Conservation (phyloP, 2,113 vertebrate species). For the Pollachius pollachius region DNA sequence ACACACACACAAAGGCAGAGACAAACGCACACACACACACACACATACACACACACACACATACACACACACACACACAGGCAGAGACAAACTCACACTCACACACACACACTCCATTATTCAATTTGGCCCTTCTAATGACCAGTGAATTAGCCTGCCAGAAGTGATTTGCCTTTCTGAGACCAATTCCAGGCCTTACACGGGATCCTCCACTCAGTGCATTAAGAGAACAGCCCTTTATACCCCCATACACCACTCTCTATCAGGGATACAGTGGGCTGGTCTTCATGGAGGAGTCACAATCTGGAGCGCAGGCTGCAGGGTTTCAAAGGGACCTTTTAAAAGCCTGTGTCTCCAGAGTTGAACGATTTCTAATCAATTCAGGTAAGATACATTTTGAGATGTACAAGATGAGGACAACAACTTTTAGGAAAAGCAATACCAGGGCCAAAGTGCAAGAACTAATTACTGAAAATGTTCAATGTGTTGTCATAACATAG, state of each 20-base stretch:
- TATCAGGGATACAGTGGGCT: slow-evolving; percentile 18
- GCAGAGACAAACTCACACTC: slow-evolving; percentile 17
- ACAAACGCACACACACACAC: slow-evolving; percentile 11
- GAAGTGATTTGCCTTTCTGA: slow-evolving; percentile 64
- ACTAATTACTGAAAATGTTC: background rate
- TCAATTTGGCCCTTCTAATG: slow-evolving; percentile 76
- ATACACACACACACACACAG: slow-evolving; percentile 26
- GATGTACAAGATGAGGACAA: too few species aligned
- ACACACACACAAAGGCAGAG: background rate
- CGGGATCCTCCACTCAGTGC: slow-evolving; percentile 46
- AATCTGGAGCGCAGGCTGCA: background rate
- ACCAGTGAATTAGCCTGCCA: slow-evolving; percentile 76
- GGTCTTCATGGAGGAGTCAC: background rate
- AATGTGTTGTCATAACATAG: too few species aligned
- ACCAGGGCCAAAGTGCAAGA: background rate
- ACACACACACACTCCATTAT: slow-evolving; percentile 65
- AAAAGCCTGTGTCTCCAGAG: background rate
- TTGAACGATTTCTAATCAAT: too few species aligned
- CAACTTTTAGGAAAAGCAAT: too few species aligned
- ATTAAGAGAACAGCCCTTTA: slow-evolving; percentile 42
- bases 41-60: slow-evolving; percentile 9
- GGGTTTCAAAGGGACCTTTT: background rate
- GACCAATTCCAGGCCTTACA: slow-evolving; percentile 50
- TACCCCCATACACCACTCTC: slow-evolving; percentile 32
- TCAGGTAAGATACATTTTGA: too few species aligned